Evolutionary conservation across 2,888 invertebrate genomes (phyloP).

Genomic region (Sphaerophoria rueppellii): DNA sequence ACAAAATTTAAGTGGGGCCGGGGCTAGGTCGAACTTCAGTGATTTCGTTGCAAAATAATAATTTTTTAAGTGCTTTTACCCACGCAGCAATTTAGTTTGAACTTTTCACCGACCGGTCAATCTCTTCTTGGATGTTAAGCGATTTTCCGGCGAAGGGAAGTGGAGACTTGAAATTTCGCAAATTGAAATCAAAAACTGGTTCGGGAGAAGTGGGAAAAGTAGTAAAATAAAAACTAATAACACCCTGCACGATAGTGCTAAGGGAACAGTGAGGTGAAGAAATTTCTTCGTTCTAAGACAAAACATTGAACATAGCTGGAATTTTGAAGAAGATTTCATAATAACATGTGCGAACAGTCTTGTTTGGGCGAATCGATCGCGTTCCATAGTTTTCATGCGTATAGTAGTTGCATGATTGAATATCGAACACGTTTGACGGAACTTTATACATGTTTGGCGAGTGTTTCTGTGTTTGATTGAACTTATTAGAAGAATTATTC

Average conservation of each 20-base stretch:
- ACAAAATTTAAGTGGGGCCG: constrained; percentile 31
- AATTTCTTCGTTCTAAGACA: neutral
- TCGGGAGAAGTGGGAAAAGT: neutral
- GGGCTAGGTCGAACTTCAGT: neutral
- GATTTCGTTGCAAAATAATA: neutral
- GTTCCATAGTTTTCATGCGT: too few relatives aligned
- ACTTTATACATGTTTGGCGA: too few relatives aligned
- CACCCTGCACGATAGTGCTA: neutral
- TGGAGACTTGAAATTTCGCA: neutral
- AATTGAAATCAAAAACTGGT: neutral
- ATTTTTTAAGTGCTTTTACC: neutral
- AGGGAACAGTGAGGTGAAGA: neutral
- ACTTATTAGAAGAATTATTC: too few relatives aligned
- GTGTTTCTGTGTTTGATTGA: too few relatives aligned
- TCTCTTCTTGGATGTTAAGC: neutral
- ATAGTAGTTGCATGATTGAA: too few relatives aligned
- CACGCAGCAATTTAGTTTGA: neutral
- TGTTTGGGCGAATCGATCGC: too few relatives aligned
- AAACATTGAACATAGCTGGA: too few relatives aligned
- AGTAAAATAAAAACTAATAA: neutral
- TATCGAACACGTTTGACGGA: too few relatives aligned
- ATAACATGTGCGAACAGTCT: too few relatives aligned
- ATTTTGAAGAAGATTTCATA: too few relatives aligned
- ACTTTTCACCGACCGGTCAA: too few relatives aligned
- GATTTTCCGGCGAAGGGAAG: neutral